These are phyloP conservation scores for Lutjanus campechanus DNA, from an alignment of 2,797 vertebrate species.

Conservation along the genomic window DNA sequence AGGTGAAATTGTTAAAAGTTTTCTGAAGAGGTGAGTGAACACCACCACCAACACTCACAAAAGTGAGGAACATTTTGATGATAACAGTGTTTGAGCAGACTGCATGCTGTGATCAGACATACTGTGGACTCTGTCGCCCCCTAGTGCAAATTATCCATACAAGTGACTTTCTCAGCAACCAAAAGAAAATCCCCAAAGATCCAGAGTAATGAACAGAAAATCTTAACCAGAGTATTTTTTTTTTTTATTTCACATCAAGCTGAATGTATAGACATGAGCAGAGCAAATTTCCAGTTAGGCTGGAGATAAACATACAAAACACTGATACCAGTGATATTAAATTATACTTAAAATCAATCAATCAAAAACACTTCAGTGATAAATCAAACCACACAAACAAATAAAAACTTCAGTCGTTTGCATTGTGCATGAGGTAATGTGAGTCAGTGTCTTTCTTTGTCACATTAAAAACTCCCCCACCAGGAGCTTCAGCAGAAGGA, in stretches of 20 bases:
- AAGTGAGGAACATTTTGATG: not conserved
- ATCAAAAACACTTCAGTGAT: constrained; percentile 17
- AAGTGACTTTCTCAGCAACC: not conserved
- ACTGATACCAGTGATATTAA: constrained; percentile 19
- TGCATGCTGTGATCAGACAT: not conserved
- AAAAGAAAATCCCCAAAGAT: not conserved
- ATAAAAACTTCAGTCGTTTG: constrained; percentile 44
- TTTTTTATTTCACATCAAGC: constrained; percentile 64
- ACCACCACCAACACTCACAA: too few species aligned
- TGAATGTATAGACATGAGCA: constrained; percentile 34
- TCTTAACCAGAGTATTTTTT: constrained; percentile 2
- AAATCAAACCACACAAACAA: constrained; percentile 28
- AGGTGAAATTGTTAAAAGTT: not conserved
- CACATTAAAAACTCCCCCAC: not conserved
- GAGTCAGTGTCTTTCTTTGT: constrained; percentile 1
- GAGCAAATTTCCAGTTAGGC: constrained; percentile 20
- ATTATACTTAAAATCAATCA: constrained; percentile 29
- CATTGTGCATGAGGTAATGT: constrained; percentile 24
- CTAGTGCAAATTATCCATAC: constrained; percentile 32
- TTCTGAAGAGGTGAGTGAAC: not conserved
- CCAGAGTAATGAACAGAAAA: not conserved
- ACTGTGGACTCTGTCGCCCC: constrained; percentile 42
- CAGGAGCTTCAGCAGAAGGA: constrained; percentile 16
- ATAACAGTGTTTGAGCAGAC: not conserved
- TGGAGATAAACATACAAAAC: constrained; percentile 50